phyloP scores from a whole-genome alignment of 2,888 invertebrate genomes.

The Tetranychus truncatus region DNA sequence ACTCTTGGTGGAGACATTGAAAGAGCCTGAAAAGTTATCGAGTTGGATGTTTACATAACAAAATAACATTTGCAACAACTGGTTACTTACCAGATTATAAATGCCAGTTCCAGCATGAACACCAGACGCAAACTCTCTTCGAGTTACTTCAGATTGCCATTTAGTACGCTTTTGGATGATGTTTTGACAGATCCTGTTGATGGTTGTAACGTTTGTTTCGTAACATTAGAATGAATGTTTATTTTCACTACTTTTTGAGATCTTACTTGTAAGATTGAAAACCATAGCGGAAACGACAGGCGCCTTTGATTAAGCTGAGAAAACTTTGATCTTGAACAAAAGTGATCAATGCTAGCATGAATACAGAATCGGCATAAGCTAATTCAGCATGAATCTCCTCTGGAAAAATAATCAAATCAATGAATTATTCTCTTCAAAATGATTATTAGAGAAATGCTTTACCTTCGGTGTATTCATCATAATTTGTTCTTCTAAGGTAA shows the following conservation, averaged over 20 bases:
- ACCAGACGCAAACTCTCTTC: conserved; percentile 58
- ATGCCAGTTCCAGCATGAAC: conserved; percentile 81
- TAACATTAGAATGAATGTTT: neutral
- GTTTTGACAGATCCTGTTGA: neutral
- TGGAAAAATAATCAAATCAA: conserved; percentile 21
- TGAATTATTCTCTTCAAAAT: neutral
- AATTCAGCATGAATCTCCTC: conserved; percentile 80
- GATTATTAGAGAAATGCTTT: neutral
- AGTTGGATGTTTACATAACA: neutral
- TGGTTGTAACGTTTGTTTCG: too few relatives aligned
- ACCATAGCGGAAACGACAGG: conserved; percentile 73
- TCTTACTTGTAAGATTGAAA: conserved; percentile 8
- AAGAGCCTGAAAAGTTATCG: neutral
- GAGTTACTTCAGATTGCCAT: neutral
- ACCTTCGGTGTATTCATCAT: conserved; percentile 3
- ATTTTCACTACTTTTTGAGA: neutral
- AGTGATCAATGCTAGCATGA: conserved; percentile 69
- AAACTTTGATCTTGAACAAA: conserved; percentile 88
- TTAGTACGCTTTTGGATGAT: neutral
- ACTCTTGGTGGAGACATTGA: neutral
- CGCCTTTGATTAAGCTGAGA: conserved; percentile 74
- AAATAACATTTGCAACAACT: neutral
- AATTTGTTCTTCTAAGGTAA: neutral
- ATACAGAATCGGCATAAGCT: conserved; percentile 74
- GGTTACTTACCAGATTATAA: conserved; percentile 49